Conservation (phyloP, 2,113 vertebrate genomes). For the Gymnocephalus cernua region DNA sequence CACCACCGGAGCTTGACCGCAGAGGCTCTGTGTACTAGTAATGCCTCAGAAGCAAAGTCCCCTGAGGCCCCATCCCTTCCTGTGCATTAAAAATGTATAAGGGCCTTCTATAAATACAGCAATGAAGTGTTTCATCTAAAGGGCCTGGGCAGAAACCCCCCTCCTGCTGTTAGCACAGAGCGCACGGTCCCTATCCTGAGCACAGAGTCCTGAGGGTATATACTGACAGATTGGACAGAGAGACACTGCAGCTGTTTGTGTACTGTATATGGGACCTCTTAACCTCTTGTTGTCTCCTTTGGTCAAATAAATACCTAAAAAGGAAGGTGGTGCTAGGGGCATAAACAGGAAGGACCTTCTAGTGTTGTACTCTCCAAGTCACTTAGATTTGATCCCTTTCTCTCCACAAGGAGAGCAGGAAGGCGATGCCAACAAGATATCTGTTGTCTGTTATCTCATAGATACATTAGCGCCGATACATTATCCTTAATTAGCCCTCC, state of each 20-base stretch:
- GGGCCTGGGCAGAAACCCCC: constrained; percentile 58
- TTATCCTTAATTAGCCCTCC: constrained; percentile 58
- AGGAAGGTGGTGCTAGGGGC: not conserved
- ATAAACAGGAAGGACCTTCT: not conserved
- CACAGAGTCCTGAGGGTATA: constrained; percentile 23
- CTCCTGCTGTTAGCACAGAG: constrained; percentile 52
- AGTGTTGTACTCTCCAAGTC: not conserved
- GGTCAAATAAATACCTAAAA: constrained; percentile 14
- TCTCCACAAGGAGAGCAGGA: not conserved
- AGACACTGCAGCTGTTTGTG: constrained; percentile 33
- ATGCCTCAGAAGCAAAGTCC: constrained; percentile 65
- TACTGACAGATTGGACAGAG: constrained; percentile 17
- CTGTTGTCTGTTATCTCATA: constrained; percentile 9
- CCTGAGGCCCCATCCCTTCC: constrained; percentile 64
- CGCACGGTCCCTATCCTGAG: not conserved
- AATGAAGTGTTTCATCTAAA: constrained; percentile 80
- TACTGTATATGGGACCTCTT: not conserved
- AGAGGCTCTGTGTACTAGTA: constrained; percentile 32
- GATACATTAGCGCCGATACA: constrained; percentile 38
- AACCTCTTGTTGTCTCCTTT: not conserved
- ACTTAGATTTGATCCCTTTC: constrained; percentile 9
- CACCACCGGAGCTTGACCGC: constrained; percentile 44
- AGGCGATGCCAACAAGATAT: not conserved
- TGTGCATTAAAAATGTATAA: constrained; percentile 83
- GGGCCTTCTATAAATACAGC: constrained; percentile 83